Percentiles rank a stretch among this genome's conserved stretches.
These are phyloP conservation scores for Anhinga anhinga DNA, from an alignment of 2,113 vertebrate genomes.

Conservation along the genomic window DNA sequence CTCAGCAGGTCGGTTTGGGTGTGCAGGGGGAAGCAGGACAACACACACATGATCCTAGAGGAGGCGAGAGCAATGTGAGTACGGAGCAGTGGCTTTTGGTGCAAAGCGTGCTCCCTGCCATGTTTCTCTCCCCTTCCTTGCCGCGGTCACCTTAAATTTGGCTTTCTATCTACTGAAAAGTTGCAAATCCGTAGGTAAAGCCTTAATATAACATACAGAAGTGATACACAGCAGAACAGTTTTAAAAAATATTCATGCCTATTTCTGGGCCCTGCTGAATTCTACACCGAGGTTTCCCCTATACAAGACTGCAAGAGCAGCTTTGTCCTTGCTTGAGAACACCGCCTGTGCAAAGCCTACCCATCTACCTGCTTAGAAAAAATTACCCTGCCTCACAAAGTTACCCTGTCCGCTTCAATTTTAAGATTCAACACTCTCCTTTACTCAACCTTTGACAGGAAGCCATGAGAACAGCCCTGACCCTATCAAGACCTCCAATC, in stretches of 20 bases:
- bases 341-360: neutral
- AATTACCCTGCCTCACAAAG: neutral
- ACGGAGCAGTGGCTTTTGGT: neutral
- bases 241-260: accelerated
- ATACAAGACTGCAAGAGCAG: accelerated
- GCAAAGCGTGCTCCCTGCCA: accelerated
- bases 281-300: neutral
- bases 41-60: accelerated
- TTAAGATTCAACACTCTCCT: neutral
- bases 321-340: neutral
- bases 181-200: neutral
- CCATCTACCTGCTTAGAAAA: neutral
- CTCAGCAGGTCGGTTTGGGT: neutral
- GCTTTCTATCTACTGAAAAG: neutral
- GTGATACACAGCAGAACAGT: too few species aligned
- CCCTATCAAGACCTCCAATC: neutral
- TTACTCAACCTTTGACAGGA: neutral
- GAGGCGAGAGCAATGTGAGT: neutral
- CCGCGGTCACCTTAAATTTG: neutral
- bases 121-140: accelerated
- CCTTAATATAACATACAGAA: accelerated
- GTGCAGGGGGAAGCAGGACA: neutral
- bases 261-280: neutral
- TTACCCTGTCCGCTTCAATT: neutral
- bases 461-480: neutral